Evolutionary conservation across 2,888 invertebrate genomes (phyloP).

Genomic region (Biston betularia): DNA sequence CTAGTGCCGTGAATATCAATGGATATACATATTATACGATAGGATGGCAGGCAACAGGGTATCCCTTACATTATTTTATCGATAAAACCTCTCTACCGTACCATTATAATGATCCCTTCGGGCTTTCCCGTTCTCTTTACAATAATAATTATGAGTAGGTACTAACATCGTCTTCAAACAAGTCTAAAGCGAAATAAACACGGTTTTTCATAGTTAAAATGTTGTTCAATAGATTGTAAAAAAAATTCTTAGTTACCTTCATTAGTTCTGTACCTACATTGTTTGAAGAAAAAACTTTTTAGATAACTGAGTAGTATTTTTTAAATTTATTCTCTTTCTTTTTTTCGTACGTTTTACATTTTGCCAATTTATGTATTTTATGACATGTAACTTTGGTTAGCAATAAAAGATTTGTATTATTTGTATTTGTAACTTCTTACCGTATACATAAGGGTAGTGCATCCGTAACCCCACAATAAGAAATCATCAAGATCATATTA

Average conservation of each 20-base stretch:
- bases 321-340: too few relatives aligned
- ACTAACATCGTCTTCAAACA: conserved; percentile 2
- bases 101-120: conserved; percentile 31
- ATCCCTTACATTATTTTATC: conserved; percentile 24
- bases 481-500: too few relatives aligned
- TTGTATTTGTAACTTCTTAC: too few relatives aligned
- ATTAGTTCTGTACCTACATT: conserved; percentile 1
- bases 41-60: conserved; percentile 7
- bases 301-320: too few relatives aligned
- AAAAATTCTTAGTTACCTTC: not conserved
- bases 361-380: too few relatives aligned
- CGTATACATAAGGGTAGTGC: too few relatives aligned
- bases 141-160: not conserved
- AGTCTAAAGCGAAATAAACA: conserved; percentile 6
- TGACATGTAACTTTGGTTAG: too few relatives aligned
- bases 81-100: conserved; percentile 28
- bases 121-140: conserved; percentile 17
- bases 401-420: too few relatives aligned
- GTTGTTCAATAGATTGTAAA: not conserved
- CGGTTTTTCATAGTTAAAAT: not conserved
- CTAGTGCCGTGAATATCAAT: conserved; percentile 4
- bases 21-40: conserved; percentile 3
- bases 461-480: too few relatives aligned
- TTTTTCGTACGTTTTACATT: too few relatives aligned
- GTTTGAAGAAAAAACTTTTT: not conserved